phyloP scores from a whole-genome alignment of 2,888 invertebrate genomes.

The Drosophila testacea region DNA sequence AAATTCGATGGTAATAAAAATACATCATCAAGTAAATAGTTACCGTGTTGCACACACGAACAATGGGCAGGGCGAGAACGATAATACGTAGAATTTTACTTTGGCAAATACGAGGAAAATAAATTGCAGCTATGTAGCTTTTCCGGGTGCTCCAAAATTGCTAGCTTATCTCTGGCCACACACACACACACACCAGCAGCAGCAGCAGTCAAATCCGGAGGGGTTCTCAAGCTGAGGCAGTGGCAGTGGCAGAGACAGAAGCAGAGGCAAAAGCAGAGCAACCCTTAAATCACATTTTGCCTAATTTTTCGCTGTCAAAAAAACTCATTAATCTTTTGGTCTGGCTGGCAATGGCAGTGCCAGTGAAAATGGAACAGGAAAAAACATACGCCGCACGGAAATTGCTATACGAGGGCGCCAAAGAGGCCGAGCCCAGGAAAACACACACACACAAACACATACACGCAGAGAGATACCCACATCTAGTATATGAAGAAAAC shows the following conservation, averaged over 20 bases:
- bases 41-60: constrained; percentile 73
- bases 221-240: neutral
- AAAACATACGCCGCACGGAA: constrained; percentile 75
- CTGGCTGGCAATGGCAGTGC: constrained; percentile 67
- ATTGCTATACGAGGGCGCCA: constrained; percentile 70
- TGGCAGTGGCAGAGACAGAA: constrained; percentile 9
- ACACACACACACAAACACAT: constrained; percentile 34
- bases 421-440: constrained; percentile 40
- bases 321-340: constrained; percentile 82
- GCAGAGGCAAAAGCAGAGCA: constrained; percentile 40
- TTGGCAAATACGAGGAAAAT: constrained; percentile 71
- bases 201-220: constrained; percentile 35
- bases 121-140: constrained; percentile 68
- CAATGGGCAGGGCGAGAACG: constrained; percentile 24
- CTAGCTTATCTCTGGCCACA: constrained; percentile 71
- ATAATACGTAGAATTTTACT: constrained; percentile 38
- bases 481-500: constrained; percentile 18
- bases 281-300: constrained; percentile 82
- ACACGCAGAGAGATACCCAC: constrained; percentile 22
- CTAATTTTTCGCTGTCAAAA: constrained; percentile 84
- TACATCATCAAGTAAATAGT: constrained; percentile 79
- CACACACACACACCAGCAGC: constrained; percentile 16
- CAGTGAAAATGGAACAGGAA: constrained; percentile 69
- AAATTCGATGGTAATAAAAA: constrained; percentile 73
- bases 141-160: constrained; percentile 45